A percentile compares a stretch with the other conserved stretches of the same genome.
phyloP scores from a whole-genome alignment of 1,140 invertebrate genomes.

The Bradynema listronoti region DNA sequence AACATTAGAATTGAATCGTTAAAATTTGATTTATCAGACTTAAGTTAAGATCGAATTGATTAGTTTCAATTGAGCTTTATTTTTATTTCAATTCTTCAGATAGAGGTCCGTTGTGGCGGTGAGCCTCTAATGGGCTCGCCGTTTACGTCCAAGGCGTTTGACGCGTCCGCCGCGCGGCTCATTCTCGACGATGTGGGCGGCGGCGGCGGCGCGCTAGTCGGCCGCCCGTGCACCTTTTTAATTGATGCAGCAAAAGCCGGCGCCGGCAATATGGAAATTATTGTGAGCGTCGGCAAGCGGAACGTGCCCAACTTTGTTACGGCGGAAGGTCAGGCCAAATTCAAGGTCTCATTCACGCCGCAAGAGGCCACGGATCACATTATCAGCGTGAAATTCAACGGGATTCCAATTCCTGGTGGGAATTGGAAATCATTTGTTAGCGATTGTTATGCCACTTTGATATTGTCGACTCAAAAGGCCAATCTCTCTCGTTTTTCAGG shows the following conservation, averaged over 20 bases:
- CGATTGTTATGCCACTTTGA: neutral
- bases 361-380: constrained; percentile 71
- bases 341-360: constrained; percentile 91
- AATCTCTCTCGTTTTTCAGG: constrained; percentile 22
- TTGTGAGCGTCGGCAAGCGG: constrained; percentile 88
- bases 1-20: too few species aligned
- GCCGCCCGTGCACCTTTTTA: constrained; percentile 59
- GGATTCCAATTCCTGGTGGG: constrained; percentile 77
- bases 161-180: constrained; percentile 79
- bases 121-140: constrained; percentile 84
- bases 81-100: constrained; percentile 69
- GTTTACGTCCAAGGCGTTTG: constrained; percentile 88
- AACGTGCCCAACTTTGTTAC: constrained; percentile 98
- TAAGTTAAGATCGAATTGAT: too few species aligned
- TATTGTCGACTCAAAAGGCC: neutral
- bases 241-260: constrained; percentile 62
- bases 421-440: constrained; percentile 4
- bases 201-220: constrained; percentile 77
- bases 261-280: constrained; percentile 70
- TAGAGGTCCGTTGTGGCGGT: constrained; percentile 75
- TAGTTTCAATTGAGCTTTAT: neutral
- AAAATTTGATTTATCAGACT: too few species aligned
- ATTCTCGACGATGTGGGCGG: constrained; percentile 81
- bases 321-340: constrained; percentile 88
- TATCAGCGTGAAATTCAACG: constrained; percentile 85